A percentile compares a stretch with the other conserved stretches of the same genome.
Evolutionary conservation across 2,888 invertebrate genomes (phyloP).

Genomic region (Tinea semifulvella): DNA sequence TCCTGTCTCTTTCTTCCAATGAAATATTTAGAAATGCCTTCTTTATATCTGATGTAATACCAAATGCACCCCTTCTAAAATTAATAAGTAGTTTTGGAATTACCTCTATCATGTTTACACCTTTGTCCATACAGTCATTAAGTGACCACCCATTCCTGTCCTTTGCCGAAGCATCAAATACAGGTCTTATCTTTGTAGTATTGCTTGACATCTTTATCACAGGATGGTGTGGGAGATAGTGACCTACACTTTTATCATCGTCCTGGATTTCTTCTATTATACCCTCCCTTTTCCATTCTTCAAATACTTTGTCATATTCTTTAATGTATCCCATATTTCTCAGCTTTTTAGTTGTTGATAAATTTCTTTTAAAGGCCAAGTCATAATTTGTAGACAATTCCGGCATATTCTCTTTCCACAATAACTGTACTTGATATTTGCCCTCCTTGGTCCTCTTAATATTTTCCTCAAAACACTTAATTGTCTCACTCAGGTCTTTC

Average conservation of each 20-base stretch:
- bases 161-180: constrained; percentile 25
- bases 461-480: neutral
- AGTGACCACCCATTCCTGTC: constrained; percentile 22
- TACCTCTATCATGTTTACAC: constrained; percentile 24
- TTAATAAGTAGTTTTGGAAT: constrained; percentile 19
- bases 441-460: neutral
- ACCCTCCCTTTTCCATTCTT: neutral
- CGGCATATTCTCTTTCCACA: neutral
- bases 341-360: constrained; percentile 3
- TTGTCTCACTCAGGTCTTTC: neutral
- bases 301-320: constrained; percentile 8
- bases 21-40: constrained; percentile 28
- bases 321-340: neutral
- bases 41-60: constrained; percentile 24
- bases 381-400: neutral
- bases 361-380: neutral
- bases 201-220: constrained; percentile 21
- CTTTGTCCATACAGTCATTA: constrained; percentile 27
- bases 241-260: neutral
- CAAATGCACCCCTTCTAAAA: constrained; percentile 21
- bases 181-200: constrained; percentile 25
- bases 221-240: constrained; percentile 24
- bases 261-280: constrained; percentile 3
- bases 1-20: constrained; percentile 22
- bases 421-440: neutral